These are phyloP conservation scores for Drosophila kohkoa DNA, from an alignment of 1,140 invertebrate species.

Conservation along the genomic window DNA sequence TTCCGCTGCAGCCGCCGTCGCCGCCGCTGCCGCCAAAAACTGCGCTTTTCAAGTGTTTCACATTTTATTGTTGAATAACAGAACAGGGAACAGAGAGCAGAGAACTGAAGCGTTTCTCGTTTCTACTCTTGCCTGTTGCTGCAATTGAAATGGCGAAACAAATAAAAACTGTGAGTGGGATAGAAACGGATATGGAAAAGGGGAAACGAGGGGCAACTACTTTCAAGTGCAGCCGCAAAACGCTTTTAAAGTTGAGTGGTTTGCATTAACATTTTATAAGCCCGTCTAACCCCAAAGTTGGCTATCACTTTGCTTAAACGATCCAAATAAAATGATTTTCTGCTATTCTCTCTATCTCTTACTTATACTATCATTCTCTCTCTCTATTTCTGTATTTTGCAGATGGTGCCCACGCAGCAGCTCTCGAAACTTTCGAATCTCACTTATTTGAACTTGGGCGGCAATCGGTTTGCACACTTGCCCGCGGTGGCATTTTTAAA, in stretches of 20 bases:
- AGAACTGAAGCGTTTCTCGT: neutral
- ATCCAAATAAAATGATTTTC: slow-evolving; percentile 44
- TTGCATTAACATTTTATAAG: slow-evolving; percentile 69
- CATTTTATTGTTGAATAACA: slow-evolving; percentile 46
- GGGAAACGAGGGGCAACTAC: slow-evolving; percentile 8
- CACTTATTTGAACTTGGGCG: slow-evolving; percentile 89
- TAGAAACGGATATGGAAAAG: neutral
- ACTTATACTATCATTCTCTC: neutral
- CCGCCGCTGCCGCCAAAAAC: slow-evolving; percentile 10
- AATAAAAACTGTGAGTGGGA: slow-evolving; percentile 33
- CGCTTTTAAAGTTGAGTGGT: slow-evolving; percentile 69
- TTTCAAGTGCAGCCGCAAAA: slow-evolving; percentile 59
- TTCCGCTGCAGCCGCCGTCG: slow-evolving; percentile 65
- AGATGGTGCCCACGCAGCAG: slow-evolving; percentile 89
- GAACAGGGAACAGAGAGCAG: neutral
- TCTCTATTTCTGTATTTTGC: slow-evolving; percentile 46
- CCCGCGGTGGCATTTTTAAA: slow-evolving; percentile 91
- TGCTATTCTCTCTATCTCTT: slow-evolving; percentile 10
- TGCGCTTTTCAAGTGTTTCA: slow-evolving; percentile 50
- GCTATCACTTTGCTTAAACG: slow-evolving; percentile 55
- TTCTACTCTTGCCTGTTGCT: neutral
- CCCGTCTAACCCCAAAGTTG: slow-evolving; percentile 41
- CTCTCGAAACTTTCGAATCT: slow-evolving; percentile 91
- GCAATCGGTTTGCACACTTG: slow-evolving; percentile 90
- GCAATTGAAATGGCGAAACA: slow-evolving; percentile 40